phyloP scores from a whole-genome alignment of 1,140 invertebrate species.

The Bombus fervidus region DNA sequence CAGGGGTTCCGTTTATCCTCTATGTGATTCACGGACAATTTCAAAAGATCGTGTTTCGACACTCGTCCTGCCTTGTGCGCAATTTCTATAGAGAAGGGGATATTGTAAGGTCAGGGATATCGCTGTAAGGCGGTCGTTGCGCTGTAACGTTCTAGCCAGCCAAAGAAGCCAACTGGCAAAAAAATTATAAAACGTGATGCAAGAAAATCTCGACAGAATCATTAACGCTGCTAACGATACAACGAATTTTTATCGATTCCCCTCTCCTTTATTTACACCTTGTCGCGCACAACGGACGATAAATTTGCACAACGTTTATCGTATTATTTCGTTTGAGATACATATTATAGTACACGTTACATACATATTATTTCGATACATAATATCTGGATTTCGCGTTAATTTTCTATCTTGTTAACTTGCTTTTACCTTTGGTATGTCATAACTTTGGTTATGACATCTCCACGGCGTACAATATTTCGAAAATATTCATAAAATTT shows the following conservation, averaged over 20 bases:
- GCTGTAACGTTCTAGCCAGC: conserved; percentile 23
- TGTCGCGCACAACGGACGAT: background rate
- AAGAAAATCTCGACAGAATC: conserved; percentile 19
- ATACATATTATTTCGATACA: background rate
- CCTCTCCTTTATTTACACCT: conserved; percentile 24
- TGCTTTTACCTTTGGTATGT: too few relatives aligned
- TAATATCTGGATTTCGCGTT: background rate
- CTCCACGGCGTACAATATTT: rapidly evolving
- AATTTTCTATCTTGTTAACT: background rate
- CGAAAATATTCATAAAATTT: background rate
- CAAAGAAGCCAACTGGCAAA: conserved; percentile 18
- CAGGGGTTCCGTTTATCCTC: conserved; percentile 68
- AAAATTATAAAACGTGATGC: conserved; percentile 33
- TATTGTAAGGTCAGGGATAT: conserved; percentile 79
- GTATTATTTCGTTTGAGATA: too few relatives aligned
- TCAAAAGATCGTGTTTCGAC: conserved; percentile 78
- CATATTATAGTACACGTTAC: too few relatives aligned
- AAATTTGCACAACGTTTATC: background rate
- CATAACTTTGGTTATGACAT: background rate
- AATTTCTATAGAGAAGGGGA: conserved; percentile 68
- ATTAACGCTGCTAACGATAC: conserved; percentile 16
- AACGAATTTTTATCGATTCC: conserved; percentile 2
- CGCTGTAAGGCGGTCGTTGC: conserved; percentile 66
- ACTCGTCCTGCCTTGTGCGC: conserved; percentile 71
- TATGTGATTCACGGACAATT: conserved; percentile 77